Evolutionary conservation across 2,888 invertebrate species (phyloP).

Genomic region (Pseudococcus longispinus): DNA sequence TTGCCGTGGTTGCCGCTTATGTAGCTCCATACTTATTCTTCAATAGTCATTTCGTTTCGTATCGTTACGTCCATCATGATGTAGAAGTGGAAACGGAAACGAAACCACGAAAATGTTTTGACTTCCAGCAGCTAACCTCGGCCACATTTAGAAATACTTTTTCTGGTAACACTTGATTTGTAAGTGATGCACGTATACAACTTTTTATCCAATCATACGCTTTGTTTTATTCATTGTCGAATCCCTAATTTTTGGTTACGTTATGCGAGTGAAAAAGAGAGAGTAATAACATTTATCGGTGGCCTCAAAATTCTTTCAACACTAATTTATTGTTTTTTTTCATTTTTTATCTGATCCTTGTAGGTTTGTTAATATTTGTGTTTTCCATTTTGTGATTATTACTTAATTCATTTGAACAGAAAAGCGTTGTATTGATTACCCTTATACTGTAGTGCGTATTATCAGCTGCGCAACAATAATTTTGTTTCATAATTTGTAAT

Average conservation of each 20-base stretch:
- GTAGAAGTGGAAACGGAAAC: too few species aligned
- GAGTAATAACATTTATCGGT: slow-evolving; percentile 53
- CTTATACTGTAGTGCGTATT: slow-evolving; percentile 50
- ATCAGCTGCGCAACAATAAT: slow-evolving; percentile 55
- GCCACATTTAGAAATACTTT: too few species aligned
- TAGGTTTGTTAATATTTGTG: slow-evolving; percentile 43
- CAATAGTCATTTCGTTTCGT: too few species aligned
- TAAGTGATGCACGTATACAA: slow-evolving; percentile 52
- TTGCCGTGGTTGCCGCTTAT: too few species aligned
- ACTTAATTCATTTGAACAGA: slow-evolving; percentile 8
- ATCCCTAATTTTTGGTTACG: slow-evolving; percentile 52
- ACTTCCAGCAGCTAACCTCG: too few species aligned
- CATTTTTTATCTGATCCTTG: slow-evolving; percentile 36
- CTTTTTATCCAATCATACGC: slow-evolving; percentile 37
- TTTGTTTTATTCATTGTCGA: slow-evolving; percentile 51
- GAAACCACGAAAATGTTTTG: too few species aligned
- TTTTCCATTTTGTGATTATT: slow-evolving; percentile 51
- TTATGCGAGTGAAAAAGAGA: slow-evolving; percentile 52
- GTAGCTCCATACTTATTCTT: too few species aligned
- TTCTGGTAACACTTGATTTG: not conserved
- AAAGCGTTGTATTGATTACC: slow-evolving; percentile 47
- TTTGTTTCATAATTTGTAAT: slow-evolving; percentile 45
- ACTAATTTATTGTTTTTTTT: slow-evolving; percentile 38
- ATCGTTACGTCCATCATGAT: too few species aligned
- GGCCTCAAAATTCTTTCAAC: slow-evolving; percentile 52